phyloP scores from a whole-genome alignment of 2,888 invertebrate species.

The Diaperis boleti region DNA sequence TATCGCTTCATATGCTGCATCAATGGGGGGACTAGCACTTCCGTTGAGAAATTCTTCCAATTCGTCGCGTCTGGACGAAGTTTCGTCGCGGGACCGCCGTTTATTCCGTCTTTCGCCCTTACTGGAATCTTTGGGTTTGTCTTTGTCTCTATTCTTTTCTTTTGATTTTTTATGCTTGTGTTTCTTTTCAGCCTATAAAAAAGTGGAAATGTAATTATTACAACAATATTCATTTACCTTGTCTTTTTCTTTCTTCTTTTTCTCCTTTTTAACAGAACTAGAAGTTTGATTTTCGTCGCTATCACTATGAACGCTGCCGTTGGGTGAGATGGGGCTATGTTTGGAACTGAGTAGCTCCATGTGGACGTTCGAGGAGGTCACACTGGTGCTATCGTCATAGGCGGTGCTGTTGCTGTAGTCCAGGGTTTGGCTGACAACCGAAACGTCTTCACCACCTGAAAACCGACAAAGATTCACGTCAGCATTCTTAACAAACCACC shows the following conservation, averaged over 20 bases:
- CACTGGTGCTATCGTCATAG: conserved; percentile 69
- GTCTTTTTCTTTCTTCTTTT: conserved; percentile 60
- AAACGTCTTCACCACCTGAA: conserved; percentile 66
- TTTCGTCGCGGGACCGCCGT: conserved; percentile 65
- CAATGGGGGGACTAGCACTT: conserved; percentile 68
- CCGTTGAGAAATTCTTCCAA: conserved; percentile 75
- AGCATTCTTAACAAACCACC: no score
- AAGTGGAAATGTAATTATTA: no score
- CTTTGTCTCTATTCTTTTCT: conserved; percentile 68
- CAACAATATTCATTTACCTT: no score
- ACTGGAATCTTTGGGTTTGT: conserved; percentile 65
- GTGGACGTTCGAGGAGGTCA: conserved; percentile 70
- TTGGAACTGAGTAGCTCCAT: conserved; percentile 70
- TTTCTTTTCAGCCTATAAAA: conserved; percentile 57
- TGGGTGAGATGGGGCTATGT: conserved; percentile 70
- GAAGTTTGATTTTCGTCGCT: conserved; percentile 62
- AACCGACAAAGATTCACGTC: no score
- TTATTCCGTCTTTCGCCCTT: conserved; percentile 66
- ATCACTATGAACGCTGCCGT: conserved; percentile 69
- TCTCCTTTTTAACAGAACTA: conserved; percentile 59
- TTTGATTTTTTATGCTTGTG: conserved; percentile 69
- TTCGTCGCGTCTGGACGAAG: conserved; percentile 67
- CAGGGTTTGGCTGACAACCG: conserved; percentile 65
- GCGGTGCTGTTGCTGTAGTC: conserved; percentile 69
- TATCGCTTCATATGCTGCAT: conserved; percentile 73